These are phyloP conservation scores for Heterocephalus glaber DNA, from an alignment of 2,113 vertebrate species.

Conservation along the genomic window DNA sequence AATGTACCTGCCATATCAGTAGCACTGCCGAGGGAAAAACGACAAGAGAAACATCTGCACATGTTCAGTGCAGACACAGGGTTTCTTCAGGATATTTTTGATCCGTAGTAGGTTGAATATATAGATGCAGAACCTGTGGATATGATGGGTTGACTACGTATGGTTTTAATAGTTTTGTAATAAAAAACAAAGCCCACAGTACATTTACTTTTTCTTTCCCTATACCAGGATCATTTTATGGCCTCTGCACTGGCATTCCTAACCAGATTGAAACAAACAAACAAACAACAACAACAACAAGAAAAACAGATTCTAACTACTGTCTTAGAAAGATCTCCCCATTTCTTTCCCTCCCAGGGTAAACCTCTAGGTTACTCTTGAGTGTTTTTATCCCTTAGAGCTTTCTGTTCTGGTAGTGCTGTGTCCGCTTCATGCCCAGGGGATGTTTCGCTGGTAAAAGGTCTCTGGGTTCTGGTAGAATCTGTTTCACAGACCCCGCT, in stretches of 20 bases:
- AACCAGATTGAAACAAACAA: neutral
- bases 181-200: constrained; percentile 19
- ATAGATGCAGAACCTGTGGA: neutral
- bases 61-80: neutral
- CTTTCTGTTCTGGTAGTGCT: neutral
- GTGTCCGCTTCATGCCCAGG: too few species aligned
- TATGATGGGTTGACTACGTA: fast-evolving
- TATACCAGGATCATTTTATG: neutral
- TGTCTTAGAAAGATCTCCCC: neutral
- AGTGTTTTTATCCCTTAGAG: neutral
- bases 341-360: neutral
- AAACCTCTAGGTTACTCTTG: neutral
- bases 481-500: neutral
- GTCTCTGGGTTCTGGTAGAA: neutral
- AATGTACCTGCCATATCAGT: neutral
- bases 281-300: neutral
- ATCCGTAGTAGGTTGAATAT: neutral
- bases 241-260: neutral
- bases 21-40: too few species aligned
- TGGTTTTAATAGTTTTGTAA: neutral
- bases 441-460: too few species aligned
- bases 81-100: neutral
- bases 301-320: neutral
- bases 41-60: neutral
- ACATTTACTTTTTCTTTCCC: neutral